Base-by-base conservation (phyloP, 2,113 vertebrate species). In the Lethenteron reissneri region DNA sequence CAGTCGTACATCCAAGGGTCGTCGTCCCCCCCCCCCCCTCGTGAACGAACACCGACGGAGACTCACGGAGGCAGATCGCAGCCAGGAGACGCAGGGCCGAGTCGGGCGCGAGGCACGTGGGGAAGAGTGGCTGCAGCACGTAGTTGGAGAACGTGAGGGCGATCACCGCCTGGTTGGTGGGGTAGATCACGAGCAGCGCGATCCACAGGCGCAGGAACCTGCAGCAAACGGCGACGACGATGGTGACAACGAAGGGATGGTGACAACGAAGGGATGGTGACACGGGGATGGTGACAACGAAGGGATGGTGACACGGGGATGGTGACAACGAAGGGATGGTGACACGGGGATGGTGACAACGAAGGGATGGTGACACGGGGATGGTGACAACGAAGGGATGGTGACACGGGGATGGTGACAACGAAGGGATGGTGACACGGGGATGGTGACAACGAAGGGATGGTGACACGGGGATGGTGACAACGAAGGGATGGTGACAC, bases 111-210 rank as follows among this genome's bases (percentile, higher is more conserved):
- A 89, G 83, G 79, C 88, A 89, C 74, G 85, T 87, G 71, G 88
- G 86, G 76, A 90, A 92, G 60, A 92, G 81, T 0, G 89, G 89
- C 76, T 90, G 87, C n/a, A 92, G 79, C 60, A 90, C 86, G 2
- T 92, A 92, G 82, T 89, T 90, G 76, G 89, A 87, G 78, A 92
- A 92, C 8, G 89, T 92, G 74, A 92, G 83, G 1, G 89, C 88
- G 14, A 92, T 90, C 73, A 92, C 89, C 0, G 89, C 89, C 78
- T 92, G 89, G 78, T 90, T 92, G 75, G 89, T 92, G 2, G 89
- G 89, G 75, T 92, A 92, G 79, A 92, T 92, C 70, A 92, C 89
- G 76, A 92, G 78, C 76, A 92, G 84, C 0, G 89, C 89, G 10
- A 92, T 90, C 89, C 89, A 92, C 14, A 92, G 79, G 21, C 89